These are phyloP conservation scores for Trissolcus brochymenae DNA, from an alignment of 2,888 invertebrate species.

Conservation along the genomic window DNA sequence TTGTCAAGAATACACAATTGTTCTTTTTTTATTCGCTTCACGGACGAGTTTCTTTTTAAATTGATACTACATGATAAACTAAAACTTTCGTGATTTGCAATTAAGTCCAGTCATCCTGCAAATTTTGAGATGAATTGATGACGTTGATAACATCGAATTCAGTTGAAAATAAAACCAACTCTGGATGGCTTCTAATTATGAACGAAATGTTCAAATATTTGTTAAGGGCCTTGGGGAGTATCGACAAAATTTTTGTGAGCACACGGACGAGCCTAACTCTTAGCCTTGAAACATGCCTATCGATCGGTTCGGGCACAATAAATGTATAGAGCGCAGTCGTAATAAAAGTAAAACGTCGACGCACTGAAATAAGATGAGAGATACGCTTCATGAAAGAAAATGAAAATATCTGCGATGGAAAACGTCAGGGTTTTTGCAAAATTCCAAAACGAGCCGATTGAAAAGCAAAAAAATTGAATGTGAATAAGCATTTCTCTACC, in stretches of 20 bases:
- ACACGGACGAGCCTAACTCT: conserved; percentile 30
- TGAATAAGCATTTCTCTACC: no score
- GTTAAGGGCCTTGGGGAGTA: conserved; percentile 14
- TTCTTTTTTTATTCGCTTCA: no score
- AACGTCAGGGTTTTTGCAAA: no score
- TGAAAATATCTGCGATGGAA: no score
- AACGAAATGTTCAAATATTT: conserved; percentile 17
- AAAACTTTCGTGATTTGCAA: neutral
- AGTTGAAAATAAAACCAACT: neutral
- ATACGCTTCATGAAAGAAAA: conserved; percentile 32
- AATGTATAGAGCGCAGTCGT: conserved; percentile 42
- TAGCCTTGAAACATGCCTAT: conserved; percentile 51
- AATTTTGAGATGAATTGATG: no score
- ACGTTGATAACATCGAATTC: no score
- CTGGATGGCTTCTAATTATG: no score
- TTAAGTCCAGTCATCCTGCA: neutral
- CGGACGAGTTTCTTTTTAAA: no score
- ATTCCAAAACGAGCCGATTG: no score
- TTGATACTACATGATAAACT: no score
- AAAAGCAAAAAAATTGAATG: neutral
- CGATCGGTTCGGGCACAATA: conserved; percentile 46
- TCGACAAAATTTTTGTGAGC: conserved; percentile 19
- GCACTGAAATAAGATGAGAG: conserved; percentile 32
- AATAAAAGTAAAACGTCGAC: conserved; percentile 41
- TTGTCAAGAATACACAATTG: no score